Conservation (phyloP, 1,140 invertebrate genomes). For the Macrobrachium rosenbergii region DNA sequence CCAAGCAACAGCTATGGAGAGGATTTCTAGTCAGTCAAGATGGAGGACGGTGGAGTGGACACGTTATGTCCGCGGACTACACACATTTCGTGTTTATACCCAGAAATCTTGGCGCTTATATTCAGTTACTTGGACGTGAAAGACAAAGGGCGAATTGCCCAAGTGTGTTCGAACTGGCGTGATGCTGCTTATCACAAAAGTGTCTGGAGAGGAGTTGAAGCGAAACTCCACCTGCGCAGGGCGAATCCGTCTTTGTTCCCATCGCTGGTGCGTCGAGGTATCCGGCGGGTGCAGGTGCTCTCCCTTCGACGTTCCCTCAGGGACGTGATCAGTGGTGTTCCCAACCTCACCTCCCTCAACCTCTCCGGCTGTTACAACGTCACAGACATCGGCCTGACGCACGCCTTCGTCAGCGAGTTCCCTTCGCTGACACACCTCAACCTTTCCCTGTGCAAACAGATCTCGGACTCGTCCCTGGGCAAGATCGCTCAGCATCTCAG, state of each 20-base stretch:
- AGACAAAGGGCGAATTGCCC: slow-evolving; percentile 89
- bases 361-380: slow-evolving; percentile 94
- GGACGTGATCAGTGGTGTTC: slow-evolving; percentile 88
- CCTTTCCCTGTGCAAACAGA: slow-evolving; percentile 93
- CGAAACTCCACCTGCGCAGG: slow-evolving; percentile 87
- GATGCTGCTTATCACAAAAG: slow-evolving; percentile 89
- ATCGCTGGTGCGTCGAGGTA: slow-evolving; percentile 87
- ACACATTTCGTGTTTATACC: slow-evolving; percentile 77
- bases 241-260: slow-evolving; percentile 86
- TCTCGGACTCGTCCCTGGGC: slow-evolving; percentile 87
- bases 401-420: slow-evolving; percentile 81
- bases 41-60: slow-evolving; percentile 65
- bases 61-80: slow-evolving; percentile 59
- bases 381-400: slow-evolving; percentile 84
- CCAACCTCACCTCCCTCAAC: slow-evolving; percentile 88
- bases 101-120: slow-evolving; percentile 91
- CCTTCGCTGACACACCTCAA: slow-evolving; percentile 84
- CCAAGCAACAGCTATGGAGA: slow-evolving; percentile 66
- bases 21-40: slow-evolving; percentile 66
- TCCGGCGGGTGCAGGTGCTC: slow-evolving; percentile 89
- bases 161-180: slow-evolving; percentile 90
- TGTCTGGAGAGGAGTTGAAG: slow-evolving; percentile 93
- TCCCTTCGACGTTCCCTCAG: slow-evolving; percentile 86
- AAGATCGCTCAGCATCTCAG: slow-evolving; percentile 87
- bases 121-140: slow-evolving; percentile 90